A percentile compares a stretch with the other conserved stretches of the same genome.
Evolutionary conservation across 2,113 vertebrate genomes (phyloP).

Genomic region (Nerophis ophidion): DNA sequence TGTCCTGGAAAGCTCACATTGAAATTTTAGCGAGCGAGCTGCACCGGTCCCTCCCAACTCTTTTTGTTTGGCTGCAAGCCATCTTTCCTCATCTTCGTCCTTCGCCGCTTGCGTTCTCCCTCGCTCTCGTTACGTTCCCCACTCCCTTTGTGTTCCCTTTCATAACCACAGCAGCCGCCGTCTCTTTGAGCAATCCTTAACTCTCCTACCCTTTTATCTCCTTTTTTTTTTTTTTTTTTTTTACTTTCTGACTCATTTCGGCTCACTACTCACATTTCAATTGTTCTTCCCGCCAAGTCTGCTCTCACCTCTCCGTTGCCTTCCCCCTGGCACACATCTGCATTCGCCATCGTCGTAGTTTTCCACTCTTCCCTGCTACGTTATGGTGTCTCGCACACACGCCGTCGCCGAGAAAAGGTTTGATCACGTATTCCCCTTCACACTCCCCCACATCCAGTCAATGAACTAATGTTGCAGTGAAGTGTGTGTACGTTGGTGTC

Average conservation of each 20-base stretch:
- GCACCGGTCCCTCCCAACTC: not conserved
- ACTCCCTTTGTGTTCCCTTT: not conserved
- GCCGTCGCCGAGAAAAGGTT: slow-evolving; percentile 2
- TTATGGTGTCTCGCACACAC: not conserved
- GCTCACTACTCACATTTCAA: slow-evolving; percentile 1
- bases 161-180: not conserved
- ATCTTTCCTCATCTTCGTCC: not conserved
- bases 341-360: not conserved
- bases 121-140: not conserved
- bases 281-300: slow-evolving; percentile 2
- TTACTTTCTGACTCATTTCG: slow-evolving; percentile 2
- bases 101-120: not conserved
- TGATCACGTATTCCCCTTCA: not conserved
- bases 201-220: not conserved
- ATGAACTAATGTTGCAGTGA: slow-evolving; percentile 9
- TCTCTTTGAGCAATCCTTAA: not conserved
- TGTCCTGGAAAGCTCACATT: not conserved
- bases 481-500: not conserved
- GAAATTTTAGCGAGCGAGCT: not conserved
- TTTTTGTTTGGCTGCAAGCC: not conserved
- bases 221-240: not conserved
- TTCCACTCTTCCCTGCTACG: not conserved
- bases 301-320: not conserved
- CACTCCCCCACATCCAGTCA: not conserved
- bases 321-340: slow-evolving; percentile 1